A percentile compares a stretch with the other conserved stretches of the same genome.
These are phyloP conservation scores for Oncorhynchus tshawytscha DNA, from an alignment of 2,113 vertebrate genomes.

Conservation along the genomic window DNA sequence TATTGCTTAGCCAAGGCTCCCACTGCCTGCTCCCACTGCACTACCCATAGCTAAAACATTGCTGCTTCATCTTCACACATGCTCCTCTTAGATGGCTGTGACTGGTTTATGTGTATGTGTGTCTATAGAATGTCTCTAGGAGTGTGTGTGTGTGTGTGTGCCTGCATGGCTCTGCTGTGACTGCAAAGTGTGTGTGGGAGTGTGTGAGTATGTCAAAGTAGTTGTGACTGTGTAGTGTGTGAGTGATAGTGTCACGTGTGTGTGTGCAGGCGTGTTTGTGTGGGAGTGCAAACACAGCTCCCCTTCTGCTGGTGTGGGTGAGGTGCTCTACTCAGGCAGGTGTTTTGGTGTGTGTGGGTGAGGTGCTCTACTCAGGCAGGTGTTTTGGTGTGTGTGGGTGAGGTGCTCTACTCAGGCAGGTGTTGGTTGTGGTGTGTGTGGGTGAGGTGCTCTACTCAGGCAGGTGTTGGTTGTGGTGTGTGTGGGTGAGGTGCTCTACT, in stretches of 20 bases:
- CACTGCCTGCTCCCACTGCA: neutral
- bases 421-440: too few species aligned
- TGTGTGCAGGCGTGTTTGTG: too few species aligned
- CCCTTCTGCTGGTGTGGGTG: too few species aligned
- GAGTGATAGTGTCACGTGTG: constrained; percentile 40
- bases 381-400: too few species aligned
- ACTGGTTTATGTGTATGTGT: constrained; percentile 3
- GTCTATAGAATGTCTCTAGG: neutral
- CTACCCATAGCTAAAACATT: neutral
- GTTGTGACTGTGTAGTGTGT: constrained; percentile 39
- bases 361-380: too few species aligned
- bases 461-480: neutral
- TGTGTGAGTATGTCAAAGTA: constrained; percentile 24
- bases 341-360: too few species aligned
- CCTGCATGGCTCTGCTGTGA: constrained; percentile 36
- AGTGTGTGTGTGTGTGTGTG: constrained; percentile 11
- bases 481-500: too few species aligned
- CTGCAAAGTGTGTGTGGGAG: constrained; percentile 23
- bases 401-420: too few species aligned
- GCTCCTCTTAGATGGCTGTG: constrained; percentile 1
- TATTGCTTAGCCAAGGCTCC: neutral
- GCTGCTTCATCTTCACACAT: constrained; percentile 27
- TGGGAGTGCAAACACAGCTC: too few species aligned
- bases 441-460: too few species aligned
- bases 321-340: too few species aligned